Evolutionary conservation across 2,113 vertebrate genomes (phyloP).

Genomic region (Mesembrinibis cayennensis): DNA sequence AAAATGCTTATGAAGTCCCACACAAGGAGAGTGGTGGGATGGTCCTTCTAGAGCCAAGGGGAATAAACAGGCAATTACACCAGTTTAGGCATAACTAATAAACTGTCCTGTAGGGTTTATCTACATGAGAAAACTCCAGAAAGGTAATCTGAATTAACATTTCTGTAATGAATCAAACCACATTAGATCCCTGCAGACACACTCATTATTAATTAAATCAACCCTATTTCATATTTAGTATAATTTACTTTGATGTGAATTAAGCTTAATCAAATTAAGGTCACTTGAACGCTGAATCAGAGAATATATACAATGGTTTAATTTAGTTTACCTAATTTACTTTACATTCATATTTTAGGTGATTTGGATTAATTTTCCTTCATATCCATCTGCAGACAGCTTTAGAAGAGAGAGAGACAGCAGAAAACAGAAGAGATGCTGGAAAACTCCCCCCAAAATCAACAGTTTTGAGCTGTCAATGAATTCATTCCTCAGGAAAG

Average conservation of each 20-base stretch:
- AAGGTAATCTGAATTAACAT: conserved; percentile 49
- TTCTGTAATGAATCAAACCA: conserved; percentile 47
- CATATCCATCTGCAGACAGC: background rate
- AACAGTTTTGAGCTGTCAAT: background rate
- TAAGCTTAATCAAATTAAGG: conserved; percentile 60
- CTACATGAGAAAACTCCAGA: background rate
- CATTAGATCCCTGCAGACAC: conserved; percentile 51
- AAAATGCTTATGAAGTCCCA: background rate
- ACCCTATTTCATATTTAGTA: conserved; percentile 45
- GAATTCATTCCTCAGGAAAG: background rate
- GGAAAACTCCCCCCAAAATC: background rate
- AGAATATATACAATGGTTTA: conserved; percentile 18
- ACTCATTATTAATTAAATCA: conserved; percentile 64
- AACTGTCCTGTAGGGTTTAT: background rate
- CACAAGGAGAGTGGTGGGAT: background rate
- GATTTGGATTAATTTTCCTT: background rate
- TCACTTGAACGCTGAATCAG: conserved; percentile 7
- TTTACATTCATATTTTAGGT: background rate
- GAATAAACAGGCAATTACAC: background rate
- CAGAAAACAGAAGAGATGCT: background rate
- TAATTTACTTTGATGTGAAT: conserved; percentile 50
- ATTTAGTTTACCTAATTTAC: conserved; percentile 42
- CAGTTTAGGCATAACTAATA: background rate
- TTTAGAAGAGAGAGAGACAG: background rate
- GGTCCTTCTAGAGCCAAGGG: background rate